phyloP scores from a whole-genome alignment of 2,113 vertebrate species.

The Cynopterus brachyotis region DNA sequence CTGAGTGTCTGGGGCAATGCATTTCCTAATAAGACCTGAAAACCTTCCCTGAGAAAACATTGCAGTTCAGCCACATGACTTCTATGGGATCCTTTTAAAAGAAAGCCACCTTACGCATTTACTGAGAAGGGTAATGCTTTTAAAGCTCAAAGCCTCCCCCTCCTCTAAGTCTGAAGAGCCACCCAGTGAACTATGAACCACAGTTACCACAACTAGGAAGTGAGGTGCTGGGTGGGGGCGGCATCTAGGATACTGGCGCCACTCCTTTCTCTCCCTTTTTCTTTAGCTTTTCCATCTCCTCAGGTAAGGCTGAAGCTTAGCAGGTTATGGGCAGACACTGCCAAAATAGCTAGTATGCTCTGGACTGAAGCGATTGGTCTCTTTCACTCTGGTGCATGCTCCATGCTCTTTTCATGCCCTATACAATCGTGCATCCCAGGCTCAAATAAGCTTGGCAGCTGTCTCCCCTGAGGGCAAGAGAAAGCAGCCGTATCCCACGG shows the following conservation, averaged over 20 bases:
- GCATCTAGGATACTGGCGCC: background rate
- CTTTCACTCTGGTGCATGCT: background rate
- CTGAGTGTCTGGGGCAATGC: background rate
- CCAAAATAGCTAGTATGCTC: background rate
- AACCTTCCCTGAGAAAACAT: background rate
- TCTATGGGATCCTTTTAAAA: background rate
- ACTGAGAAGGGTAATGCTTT: background rate
- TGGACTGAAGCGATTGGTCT: background rate
- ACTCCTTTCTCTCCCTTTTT: background rate
- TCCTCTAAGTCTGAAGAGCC: background rate
- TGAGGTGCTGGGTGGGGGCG: background rate
- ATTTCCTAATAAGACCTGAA: background rate
- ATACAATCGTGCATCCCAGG: background rate
- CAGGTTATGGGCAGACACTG: background rate
- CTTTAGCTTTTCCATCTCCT: background rate
- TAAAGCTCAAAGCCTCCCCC: background rate
- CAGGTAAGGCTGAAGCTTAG: background rate
- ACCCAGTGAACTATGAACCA: background rate
- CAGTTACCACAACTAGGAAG: background rate
- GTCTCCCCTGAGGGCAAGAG: conserved; percentile 16
- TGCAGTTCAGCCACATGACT: background rate
- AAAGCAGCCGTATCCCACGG: conserved; percentile 60
- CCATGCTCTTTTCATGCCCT: background rate
- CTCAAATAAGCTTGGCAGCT: conserved; percentile 44
- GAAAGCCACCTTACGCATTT: background rate